Base-by-base conservation (phyloP, 2,888 invertebrate genomes). In the Caenorhabditis macrosperma region DNA sequence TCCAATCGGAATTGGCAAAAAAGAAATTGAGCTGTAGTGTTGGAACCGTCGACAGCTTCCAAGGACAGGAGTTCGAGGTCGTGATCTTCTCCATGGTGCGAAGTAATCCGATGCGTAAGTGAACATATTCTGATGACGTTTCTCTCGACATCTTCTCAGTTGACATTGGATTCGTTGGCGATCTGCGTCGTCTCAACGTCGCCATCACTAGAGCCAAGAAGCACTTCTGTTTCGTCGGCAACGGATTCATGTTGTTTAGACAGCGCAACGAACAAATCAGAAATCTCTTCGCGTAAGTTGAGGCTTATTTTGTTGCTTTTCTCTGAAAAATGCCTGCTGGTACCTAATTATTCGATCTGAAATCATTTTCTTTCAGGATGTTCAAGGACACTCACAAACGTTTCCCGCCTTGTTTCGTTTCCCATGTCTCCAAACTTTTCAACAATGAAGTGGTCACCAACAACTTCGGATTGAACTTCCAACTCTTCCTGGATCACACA, bases 41-140 rank as follows among this genome's bases (percentile, higher is more conserved):
- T 10, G 72, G 72, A 15, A 72, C 75, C 1, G 50, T 68, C 7
- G 75, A 75, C 26, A 60, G 57, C n/a, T 52, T 46, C 4, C 79
- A 79, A 15, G 79, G 79, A 6, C 54, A 67, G 28, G 79, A 79
- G 64, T 64, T 38, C 12, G 57, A 61, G 3, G 33, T 57, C n/a
- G 69, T 75, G 26, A 63, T 79, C 9, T 55, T 79, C 30, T 52
- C 55, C 4, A 55, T 63, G 41, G 74, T 75, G 15, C 68, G 75
- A 1, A 52, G 28, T 17, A 66, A 69, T 22, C 66, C 69, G 10
- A 35, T 24, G 24, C 33, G 72, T 72, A 41, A 46, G 57, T 24
- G 24, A 26, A 4, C 15, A 10, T 4, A 9, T 61, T 22, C 28
- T 9, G 28, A 12, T n/a, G 28, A 46, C 1, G 30, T 22, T 26